phyloP scores from a whole-genome alignment of 37 sponge, comb jelly and placozoan genomes.

The Chondrilla cf. caribensis region DNA sequence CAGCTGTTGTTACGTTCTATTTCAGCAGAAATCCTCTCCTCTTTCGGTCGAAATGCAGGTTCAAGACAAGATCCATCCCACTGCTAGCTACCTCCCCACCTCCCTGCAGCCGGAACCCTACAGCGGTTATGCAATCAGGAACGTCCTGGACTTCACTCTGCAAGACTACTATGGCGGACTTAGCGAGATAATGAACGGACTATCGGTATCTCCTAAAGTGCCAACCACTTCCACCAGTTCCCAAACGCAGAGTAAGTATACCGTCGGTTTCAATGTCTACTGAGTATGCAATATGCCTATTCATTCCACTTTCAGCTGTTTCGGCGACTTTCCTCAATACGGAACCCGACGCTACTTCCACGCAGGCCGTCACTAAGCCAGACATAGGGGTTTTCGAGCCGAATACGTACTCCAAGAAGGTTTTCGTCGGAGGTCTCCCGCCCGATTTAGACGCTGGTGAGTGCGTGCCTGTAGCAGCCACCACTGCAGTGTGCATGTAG shows the following conservation, averaged over 20 bases:
- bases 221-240: neutral
- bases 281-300: neutral
- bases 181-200: constrained; percentile 11
- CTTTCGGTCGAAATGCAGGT: too few species aligned
- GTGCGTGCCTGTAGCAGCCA: constrained; percentile 2
- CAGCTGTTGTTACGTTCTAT: too few species aligned
- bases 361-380: neutral
- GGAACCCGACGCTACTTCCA: neutral
- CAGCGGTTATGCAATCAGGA: neutral
- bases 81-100: neutral
- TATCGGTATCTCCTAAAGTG: neutral
- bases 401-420: constrained; percentile 88
- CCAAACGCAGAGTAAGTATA: neutral
- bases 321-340: constrained; percentile 14
- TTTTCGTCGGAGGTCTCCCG: constrained; percentile 96
- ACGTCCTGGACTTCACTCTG: constrained; percentile 23
- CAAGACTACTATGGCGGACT: constrained; percentile 26
- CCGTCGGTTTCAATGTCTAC: neutral
- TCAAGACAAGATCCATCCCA: too few species aligned
- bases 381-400: constrained; percentile 4
- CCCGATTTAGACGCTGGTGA: constrained; percentile 91
- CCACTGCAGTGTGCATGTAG: too few species aligned
- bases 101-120: too few species aligned
- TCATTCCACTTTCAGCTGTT: neutral
- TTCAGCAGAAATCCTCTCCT: too few species aligned